Base-by-base conservation (phyloP, 92 coral and sea anemone genomes). In the Zoanthus sociatus region DNA sequence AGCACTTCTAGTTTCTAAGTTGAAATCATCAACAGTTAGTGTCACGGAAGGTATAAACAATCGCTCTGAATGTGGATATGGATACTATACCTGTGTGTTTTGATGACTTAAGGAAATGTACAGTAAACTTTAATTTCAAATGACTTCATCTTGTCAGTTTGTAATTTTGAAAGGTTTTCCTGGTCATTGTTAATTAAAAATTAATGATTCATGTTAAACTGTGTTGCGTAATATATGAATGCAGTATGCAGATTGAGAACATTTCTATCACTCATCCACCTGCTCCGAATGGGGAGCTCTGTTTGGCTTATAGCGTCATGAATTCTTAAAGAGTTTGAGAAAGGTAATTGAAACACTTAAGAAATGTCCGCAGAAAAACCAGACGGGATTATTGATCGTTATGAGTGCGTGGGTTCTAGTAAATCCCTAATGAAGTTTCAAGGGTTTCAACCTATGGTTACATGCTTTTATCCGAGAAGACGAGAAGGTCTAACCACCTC, bases 221-320 rank as follows among this genome's bases (percentile, higher is more conserved):
- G 84, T 78, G 77, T 72, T 72, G 15, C 5, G 18, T 17, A 78
- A 61, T 60, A 54, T 31, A 81, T 37, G 86, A 81, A n/a, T 61
- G 26, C 26, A 26, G 26, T 26, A 81, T 81, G 74, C 76, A 81
- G 86, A 31, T 81, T 21, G 30, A 81, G 53, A 61, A 60, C 81
- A 76, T 31, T 42, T 76, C 6, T 33, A 76, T 76, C 51, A 33
- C 79, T 84, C 89, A 51, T 78, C 83, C 77, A 90, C 74, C 82
- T 81, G 84, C 78, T 89, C 84, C 89, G 69, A 76, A 48, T 83
- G 83, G 66, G 81, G 84, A 60, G 87, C 86, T 78, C 78, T 78
- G 88, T 72, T 71, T 63, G 88, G 76, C 89, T 89, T 89, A 83
- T 84, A 56, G 73, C 73, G 71, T 84, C 60, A 56, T 61, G 76